Conservation (phyloP, 2,113 vertebrate species). For the Hystrix brachyura region DNA sequence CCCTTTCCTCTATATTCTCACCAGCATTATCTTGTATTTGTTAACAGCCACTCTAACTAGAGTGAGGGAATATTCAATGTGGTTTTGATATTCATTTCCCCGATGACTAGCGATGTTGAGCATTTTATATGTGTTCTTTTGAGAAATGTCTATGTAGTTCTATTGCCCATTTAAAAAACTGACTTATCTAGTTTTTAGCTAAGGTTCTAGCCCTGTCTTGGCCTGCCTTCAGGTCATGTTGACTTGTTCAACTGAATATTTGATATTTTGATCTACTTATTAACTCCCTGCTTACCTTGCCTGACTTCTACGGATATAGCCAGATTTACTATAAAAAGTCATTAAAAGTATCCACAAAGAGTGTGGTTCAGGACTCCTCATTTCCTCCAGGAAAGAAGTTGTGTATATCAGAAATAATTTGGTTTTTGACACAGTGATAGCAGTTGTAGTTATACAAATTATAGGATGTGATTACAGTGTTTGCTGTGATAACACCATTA, state of each 20-base stretch:
- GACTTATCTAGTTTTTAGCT: not conserved
- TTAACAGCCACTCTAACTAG: not conserved
- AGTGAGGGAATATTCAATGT: not conserved
- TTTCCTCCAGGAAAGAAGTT: slow-evolving; percentile 52
- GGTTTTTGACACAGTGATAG: slow-evolving; percentile 49
- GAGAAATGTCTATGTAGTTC: not conserved
- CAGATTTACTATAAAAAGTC: not conserved
- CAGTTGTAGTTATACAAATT: slow-evolving; percentile 63
- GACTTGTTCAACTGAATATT: not conserved
- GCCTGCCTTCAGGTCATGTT: not conserved
- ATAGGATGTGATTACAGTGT: slow-evolving; percentile 65
- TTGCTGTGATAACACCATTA: slow-evolving; percentile 57
- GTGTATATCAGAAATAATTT: not conserved
- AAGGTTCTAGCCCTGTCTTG: not conserved
- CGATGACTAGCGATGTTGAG: not conserved
- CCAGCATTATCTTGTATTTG: not conserved
- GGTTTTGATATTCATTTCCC: not conserved
- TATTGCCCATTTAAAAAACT: not conserved
- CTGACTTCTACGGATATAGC: not conserved
- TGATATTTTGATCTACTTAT: slow-evolving; percentile 10
- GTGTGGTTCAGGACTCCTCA: not conserved
- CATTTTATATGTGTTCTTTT: not conserved
- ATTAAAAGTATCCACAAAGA: not conserved
- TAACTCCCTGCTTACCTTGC: not conserved
- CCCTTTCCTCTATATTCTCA: not conserved